Percentiles rank a stretch among this genome's conserved stretches.
Evolutionary conservation across 2,113 vertebrate genomes (phyloP).

Genomic region (Microtus ochrogaster): DNA sequence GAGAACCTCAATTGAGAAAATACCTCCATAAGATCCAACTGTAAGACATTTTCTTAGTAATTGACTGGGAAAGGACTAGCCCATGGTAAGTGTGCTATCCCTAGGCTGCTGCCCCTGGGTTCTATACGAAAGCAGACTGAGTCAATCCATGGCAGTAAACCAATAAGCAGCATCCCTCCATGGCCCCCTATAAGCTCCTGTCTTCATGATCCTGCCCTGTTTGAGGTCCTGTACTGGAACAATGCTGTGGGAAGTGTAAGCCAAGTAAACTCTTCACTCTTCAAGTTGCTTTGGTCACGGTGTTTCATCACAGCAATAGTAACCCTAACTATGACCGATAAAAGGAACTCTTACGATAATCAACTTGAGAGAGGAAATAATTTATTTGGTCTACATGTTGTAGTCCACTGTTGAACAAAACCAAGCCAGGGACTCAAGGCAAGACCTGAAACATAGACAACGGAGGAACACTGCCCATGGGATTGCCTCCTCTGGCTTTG

Average conservation of each 20-base stretch:
- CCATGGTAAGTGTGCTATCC: too few relatives aligned
- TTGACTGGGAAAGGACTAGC: too few relatives aligned
- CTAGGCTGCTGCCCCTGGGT: too few relatives aligned
- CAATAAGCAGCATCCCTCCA: background rate
- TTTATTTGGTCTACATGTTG: background rate
- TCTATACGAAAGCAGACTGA: background rate
- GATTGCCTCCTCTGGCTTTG: background rate
- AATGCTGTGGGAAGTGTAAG: background rate
- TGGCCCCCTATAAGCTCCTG: background rate
- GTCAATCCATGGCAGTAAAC: background rate
- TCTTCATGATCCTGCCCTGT: background rate
- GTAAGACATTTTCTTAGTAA: too few relatives aligned
- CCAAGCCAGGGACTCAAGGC: background rate
- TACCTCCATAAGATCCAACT: too few relatives aligned
- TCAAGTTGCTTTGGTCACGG: background rate
- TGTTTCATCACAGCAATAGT: background rate
- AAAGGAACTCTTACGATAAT: background rate
- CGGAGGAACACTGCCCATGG: too few relatives aligned
- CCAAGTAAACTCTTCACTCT: background rate
- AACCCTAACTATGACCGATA: background rate
- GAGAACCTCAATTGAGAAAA: too few relatives aligned
- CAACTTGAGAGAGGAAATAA: background rate
- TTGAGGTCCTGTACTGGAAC: background rate
- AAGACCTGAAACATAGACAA: background rate
- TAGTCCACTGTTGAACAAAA: background rate